Evolutionary conservation across 2,888 invertebrate genomes (phyloP).

Genomic region (Ecliptopera silaceata): DNA sequence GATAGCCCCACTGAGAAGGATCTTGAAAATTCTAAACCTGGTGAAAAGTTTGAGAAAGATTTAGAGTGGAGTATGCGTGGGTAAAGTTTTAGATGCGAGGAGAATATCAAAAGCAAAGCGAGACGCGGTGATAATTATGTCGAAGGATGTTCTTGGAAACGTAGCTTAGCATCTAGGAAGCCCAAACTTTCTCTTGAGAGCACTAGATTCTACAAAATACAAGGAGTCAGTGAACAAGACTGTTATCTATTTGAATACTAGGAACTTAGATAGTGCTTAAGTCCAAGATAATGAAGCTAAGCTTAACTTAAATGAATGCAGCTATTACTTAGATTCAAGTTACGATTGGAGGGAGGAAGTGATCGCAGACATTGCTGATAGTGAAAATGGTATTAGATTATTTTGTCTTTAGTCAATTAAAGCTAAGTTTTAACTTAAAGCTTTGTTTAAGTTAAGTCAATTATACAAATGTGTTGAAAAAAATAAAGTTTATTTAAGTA

Average conservation of each 20-base stretch:
- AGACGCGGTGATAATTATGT: constrained; percentile 18
- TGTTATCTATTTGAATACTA: constrained; percentile 31
- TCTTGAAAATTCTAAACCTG: constrained; percentile 40
- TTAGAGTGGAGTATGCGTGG: constrained; percentile 37
- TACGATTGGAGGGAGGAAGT: constrained; percentile 36
- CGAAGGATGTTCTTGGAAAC: constrained; percentile 12
- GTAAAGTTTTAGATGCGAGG: constrained; percentile 35
- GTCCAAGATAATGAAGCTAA: constrained; percentile 50
- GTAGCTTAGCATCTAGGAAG: background rate
- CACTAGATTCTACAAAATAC: background rate
- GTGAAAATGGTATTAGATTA: background rate
- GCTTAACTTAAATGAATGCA: constrained; percentile 41
- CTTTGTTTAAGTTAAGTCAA: no score
- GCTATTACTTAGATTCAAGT: constrained; percentile 51
- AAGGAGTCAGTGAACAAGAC: background rate
- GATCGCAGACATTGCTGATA: constrained; percentile 4
- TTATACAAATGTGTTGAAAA: no score
- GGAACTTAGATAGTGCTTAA: constrained; percentile 52
- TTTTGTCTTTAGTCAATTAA: background rate
- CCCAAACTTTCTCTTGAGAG: background rate
- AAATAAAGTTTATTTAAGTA: no score
- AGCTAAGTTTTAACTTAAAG: background rate
- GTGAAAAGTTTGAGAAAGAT: constrained; percentile 41
- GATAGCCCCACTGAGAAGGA: no score
- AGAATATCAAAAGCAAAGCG: constrained; percentile 29